A percentile compares a stretch with the other conserved stretches of the same genome.
These are phyloP conservation scores for Heloderma charlesbogerti DNA, from an alignment of 2,113 vertebrate species.

Conservation along the genomic window DNA sequence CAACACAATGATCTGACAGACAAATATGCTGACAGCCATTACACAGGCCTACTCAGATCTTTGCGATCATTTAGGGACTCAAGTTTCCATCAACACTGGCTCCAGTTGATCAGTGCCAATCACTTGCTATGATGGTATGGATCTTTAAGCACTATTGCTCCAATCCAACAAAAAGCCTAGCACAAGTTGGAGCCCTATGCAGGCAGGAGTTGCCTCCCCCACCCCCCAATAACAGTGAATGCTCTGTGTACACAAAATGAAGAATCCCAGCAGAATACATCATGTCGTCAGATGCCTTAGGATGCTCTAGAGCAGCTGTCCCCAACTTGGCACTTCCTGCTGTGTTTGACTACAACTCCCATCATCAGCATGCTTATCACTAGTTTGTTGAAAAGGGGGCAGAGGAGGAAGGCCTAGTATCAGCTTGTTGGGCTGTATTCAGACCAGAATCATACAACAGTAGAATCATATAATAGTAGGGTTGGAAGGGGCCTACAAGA, in stretches of 20 bases:
- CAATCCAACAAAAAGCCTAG: not conserved
- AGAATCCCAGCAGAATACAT: not conserved
- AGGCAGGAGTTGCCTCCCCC: not conserved
- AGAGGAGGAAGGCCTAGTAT: not conserved
- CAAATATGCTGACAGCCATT: conserved; percentile 56
- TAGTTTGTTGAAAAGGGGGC: not conserved
- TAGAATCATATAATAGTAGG: too few relatives aligned
- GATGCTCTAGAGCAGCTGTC: not conserved
- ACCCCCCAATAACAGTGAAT: not conserved
- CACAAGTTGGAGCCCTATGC: not conserved
- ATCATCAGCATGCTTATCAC: not conserved
- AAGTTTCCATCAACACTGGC: conserved; percentile 2
- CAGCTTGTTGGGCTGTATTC: too few relatives aligned
- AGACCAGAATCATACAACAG: too few relatives aligned
- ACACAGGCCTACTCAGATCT: not conserved
- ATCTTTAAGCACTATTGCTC: not conserved
- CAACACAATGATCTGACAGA: not conserved
- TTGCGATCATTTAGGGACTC: not conserved
- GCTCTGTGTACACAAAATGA: not conserved
- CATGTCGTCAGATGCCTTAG: not conserved
- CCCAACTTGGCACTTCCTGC: not conserved
- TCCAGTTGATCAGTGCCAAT: not conserved
- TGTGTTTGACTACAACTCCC: not conserved
- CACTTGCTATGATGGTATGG: not conserved
- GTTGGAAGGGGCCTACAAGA: too few relatives aligned